Conservation (phyloP, 2,888 invertebrate genomes). For the Netelia fuscicornis region DNA sequence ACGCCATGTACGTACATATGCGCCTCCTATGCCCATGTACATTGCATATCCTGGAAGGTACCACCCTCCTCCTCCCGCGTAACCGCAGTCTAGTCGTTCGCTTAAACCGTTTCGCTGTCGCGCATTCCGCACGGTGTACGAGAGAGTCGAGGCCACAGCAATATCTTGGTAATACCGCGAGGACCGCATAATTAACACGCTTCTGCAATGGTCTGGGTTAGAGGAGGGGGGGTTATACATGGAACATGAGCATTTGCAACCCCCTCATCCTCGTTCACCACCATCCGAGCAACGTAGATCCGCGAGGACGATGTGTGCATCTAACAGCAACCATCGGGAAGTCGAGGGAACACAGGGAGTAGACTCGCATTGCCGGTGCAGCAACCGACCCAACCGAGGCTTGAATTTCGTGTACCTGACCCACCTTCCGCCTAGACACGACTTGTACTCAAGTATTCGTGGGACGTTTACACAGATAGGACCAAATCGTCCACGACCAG, state of each 20-base stretch:
- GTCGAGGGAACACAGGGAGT: constrained; percentile 47
- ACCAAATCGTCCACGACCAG: constrained; percentile 42
- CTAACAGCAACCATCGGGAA: constrained; percentile 48
- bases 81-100: constrained; percentile 49
- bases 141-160: constrained; percentile 46
- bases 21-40: constrained; percentile 17
- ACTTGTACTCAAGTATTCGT: constrained; percentile 35
- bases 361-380: constrained; percentile 32
- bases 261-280: constrained; percentile 14
- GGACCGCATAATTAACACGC: constrained; percentile 67
- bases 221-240: constrained; percentile 25
- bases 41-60: neutral
- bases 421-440: constrained; percentile 33
- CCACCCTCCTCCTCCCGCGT: neutral
- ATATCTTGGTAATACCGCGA: constrained; percentile 66
- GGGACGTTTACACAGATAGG: constrained; percentile 21
- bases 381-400: constrained; percentile 4
- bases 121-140: constrained; percentile 48
- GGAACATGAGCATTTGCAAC: constrained; percentile 61
- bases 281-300: constrained; percentile 27
- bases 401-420: constrained; percentile 22
- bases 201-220: constrained; percentile 42
- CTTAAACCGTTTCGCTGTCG: constrained; percentile 56
- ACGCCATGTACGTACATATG: constrained; percentile 2
- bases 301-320: constrained; percentile 49